A percentile compares a stretch with the other conserved stretches of the same genome.
Conservation (phyloP, 1,140 invertebrate species). For the Zophobas morio region DNA sequence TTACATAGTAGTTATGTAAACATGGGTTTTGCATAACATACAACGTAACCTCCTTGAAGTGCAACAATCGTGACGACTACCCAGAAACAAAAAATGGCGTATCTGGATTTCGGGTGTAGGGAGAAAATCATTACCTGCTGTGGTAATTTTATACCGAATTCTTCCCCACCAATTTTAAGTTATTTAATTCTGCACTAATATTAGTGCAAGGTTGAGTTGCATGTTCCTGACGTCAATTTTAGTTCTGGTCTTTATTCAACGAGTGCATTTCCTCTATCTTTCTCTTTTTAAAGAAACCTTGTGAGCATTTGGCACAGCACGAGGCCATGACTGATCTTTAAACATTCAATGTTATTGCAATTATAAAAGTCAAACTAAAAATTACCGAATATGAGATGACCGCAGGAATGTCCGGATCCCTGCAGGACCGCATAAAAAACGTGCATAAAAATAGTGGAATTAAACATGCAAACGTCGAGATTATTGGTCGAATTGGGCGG, state of each 20-base stretch:
- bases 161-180: constrained; percentile 49
- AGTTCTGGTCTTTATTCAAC: constrained; percentile 51
- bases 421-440: not conserved
- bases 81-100: not conserved
- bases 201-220: constrained; percentile 67
- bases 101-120: not conserved
- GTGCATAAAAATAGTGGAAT: too few relatives aligned
- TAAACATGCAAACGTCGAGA: constrained; percentile 10
- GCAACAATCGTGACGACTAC: not conserved
- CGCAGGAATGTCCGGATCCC: not conserved
- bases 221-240: constrained; percentile 60
- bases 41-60: constrained; percentile 15
- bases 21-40: constrained; percentile 8
- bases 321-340: constrained; percentile 63
- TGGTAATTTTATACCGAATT: constrained; percentile 4
- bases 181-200: constrained; percentile 65
- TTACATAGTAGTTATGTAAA: constrained; percentile 7
- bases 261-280: constrained; percentile 58
- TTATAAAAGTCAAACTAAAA: constrained; percentile 49
- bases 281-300: constrained; percentile 61
- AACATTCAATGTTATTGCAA: constrained; percentile 61
- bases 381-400: constrained; percentile 30
- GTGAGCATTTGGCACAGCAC: constrained; percentile 62
- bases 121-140: constrained; percentile 23
- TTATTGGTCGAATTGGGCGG: not conserved